phyloP scores from a whole-genome alignment of 2,888 invertebrate species.

The Lagria hirta region DNA sequence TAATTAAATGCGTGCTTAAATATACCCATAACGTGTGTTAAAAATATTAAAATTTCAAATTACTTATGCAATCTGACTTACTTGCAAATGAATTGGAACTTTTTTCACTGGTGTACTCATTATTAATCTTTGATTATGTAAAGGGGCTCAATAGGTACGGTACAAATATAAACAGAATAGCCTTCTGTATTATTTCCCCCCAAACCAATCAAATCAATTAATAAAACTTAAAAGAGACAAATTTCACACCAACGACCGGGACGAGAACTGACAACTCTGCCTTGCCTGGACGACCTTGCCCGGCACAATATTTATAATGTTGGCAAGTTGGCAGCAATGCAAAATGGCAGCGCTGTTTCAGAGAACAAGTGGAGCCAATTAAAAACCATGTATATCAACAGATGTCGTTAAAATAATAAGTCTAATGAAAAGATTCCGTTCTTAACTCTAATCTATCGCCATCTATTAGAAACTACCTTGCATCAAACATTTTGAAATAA shows the following conservation, averaged over 20 bases:
- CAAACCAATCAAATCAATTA: conserved; percentile 16
- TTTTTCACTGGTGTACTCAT: conserved; percentile 89
- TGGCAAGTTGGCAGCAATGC: conserved; percentile 16
- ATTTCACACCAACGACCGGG: conserved; percentile 20
- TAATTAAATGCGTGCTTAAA: conserved; percentile 20
- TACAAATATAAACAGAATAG: too few relatives aligned
- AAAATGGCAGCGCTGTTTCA: conserved; percentile 10
- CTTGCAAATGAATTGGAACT: conserved; percentile 92
- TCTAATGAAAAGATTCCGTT: too few relatives aligned
- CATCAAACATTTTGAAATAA: too few relatives aligned
- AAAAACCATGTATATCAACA: too few relatives aligned
- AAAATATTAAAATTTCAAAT: conserved; percentile 18
- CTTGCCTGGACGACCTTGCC: conserved; percentile 18
- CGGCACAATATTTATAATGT: conserved; percentile 19
- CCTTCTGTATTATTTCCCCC: too few relatives aligned
- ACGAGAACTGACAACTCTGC: conserved; percentile 16
- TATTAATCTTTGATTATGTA: too few relatives aligned
- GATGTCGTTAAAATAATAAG: too few relatives aligned
- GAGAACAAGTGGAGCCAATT: too few relatives aligned
- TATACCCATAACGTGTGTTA: conserved; percentile 1
- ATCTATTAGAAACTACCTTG: too few relatives aligned
- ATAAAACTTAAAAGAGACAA: conserved; percentile 16
- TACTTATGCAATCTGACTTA: conserved; percentile 54
- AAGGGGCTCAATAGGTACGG: too few relatives aligned
- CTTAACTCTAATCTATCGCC: too few relatives aligned